These are phyloP conservation scores for Sandelia bainsii DNA, from an alignment of 2,797 vertebrate genomes.

Conservation along the genomic window DNA sequence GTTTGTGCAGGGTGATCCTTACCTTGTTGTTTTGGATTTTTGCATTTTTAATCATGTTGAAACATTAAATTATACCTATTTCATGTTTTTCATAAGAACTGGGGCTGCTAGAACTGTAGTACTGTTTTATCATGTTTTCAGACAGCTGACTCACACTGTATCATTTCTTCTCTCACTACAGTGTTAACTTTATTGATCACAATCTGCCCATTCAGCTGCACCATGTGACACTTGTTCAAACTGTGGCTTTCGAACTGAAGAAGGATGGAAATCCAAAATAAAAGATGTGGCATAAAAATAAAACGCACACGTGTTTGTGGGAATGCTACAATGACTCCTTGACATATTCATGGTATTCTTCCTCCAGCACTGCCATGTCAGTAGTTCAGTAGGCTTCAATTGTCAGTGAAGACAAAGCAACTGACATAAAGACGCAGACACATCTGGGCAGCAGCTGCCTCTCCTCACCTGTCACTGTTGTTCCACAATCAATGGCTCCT, in stretches of 20 bases:
- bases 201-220: constrained; percentile 79
- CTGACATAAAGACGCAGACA: neutral
- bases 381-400: too few species aligned
- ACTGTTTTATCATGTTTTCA: neutral
- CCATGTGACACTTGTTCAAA: constrained; percentile 82
- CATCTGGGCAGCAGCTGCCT: neutral
- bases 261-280: neutral
- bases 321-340: constrained; percentile 75
- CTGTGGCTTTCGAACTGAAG: constrained; percentile 81
- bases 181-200: constrained; percentile 79
- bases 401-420: too few species aligned
- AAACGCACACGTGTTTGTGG: neutral
- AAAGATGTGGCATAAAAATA: neutral
- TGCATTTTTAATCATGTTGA: too few species aligned
- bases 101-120: neutral
- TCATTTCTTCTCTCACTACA: constrained; percentile 78
- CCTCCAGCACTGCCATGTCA: constrained; percentile 88
- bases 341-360: constrained; percentile 88
- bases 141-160: neutral
- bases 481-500: constrained; percentile 71
- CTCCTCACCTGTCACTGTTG: constrained; percentile 86
- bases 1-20: too few species aligned
- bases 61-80: too few species aligned
- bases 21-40: too few species aligned
- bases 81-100: neutral